These are phyloP conservation scores for Xanthorhoe spadicearia DNA, from an alignment of 2,888 invertebrate species.

Conservation along the genomic window DNA sequence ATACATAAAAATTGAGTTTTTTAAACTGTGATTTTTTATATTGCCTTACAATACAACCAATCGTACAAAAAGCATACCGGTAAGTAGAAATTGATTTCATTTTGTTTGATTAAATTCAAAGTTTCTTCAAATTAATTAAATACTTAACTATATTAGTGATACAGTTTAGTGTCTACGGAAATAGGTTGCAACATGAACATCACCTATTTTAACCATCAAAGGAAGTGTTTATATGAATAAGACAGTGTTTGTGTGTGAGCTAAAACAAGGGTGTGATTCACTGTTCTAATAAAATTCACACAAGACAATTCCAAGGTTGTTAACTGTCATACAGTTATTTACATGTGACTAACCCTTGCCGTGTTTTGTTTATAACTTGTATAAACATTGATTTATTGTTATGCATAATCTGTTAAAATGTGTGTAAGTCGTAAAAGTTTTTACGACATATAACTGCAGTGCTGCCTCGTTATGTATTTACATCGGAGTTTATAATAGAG, in stretches of 20 bases:
- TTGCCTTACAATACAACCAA: not conserved
- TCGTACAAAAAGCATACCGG: not conserved
- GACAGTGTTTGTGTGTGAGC: not conserved
- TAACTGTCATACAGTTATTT: constrained; percentile 77
- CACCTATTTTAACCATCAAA: not conserved
- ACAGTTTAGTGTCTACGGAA: not conserved
- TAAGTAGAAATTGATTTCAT: too few relatives aligned
- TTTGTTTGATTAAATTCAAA: too few relatives aligned
- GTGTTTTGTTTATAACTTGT: constrained; percentile 71
- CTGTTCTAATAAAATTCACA: constrained; percentile 68
- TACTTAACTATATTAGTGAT: not conserved
- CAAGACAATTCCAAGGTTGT: constrained; percentile 70
- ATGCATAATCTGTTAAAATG: constrained; percentile 75
- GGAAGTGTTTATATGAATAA: not conserved
- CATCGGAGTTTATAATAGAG: constrained; percentile 66
- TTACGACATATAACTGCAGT: constrained; percentile 76
- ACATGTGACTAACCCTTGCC: constrained; percentile 67
- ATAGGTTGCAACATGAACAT: not conserved
- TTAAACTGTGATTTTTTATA: too few relatives aligned
- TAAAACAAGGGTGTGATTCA: constrained; percentile 56
- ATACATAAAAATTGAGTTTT: too few relatives aligned
- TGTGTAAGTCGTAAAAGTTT: constrained; percentile 78
- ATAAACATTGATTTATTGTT: constrained; percentile 79
- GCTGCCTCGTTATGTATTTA: constrained; percentile 74
- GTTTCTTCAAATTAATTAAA: too few relatives aligned